A percentile compares a stretch with the other conserved stretches of the same genome.
Evolutionary conservation across 2,113 vertebrate genomes (phyloP).

Genomic region (Festucalex cinctus): DNA sequence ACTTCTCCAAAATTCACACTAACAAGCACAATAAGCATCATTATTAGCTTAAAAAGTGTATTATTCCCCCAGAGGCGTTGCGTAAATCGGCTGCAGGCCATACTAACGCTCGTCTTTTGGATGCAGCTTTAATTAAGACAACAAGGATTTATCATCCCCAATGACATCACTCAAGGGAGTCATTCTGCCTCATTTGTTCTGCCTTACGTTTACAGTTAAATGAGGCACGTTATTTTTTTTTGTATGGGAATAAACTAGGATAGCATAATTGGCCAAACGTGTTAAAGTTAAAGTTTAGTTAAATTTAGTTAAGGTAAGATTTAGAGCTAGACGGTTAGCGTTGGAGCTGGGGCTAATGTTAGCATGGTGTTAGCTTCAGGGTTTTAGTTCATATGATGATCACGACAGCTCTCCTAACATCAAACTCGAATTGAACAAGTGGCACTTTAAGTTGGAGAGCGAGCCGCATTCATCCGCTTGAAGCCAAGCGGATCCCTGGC

Average conservation of each 20-base stretch:
- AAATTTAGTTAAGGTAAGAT: background rate
- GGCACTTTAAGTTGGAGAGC: background rate
- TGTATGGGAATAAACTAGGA: background rate
- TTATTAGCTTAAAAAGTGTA: slow-evolving; percentile 53
- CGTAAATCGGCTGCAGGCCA: slow-evolving; percentile 36
- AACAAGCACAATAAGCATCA: slow-evolving; percentile 43
- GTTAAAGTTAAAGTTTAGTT: background rate
- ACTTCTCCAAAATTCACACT: slow-evolving; percentile 23
- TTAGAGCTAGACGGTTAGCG: background rate
- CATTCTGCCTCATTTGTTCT: slow-evolving; percentile 43
- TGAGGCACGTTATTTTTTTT: slow-evolving; percentile 9
- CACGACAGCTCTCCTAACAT: slow-evolving; percentile 2
- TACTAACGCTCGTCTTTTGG: slow-evolving; percentile 33
- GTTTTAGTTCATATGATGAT: background rate
- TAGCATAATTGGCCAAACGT: background rate
- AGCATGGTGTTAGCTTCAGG: background rate
- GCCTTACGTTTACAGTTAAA: slow-evolving; percentile 33
- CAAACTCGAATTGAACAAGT: slow-evolving; percentile 10
- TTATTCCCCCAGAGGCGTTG: slow-evolving; percentile 32
- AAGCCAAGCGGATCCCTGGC: slow-evolving; percentile 23
- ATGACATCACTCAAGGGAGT: slow-evolving; percentile 42
- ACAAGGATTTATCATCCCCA: slow-evolving; percentile 57
- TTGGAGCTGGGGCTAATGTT: background rate
- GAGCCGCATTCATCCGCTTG: slow-evolving; percentile 3
- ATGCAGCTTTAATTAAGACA: slow-evolving; percentile 64